Base-by-base conservation (phyloP, 2,113 vertebrate species). In the Ceyx margarethae region DNA sequence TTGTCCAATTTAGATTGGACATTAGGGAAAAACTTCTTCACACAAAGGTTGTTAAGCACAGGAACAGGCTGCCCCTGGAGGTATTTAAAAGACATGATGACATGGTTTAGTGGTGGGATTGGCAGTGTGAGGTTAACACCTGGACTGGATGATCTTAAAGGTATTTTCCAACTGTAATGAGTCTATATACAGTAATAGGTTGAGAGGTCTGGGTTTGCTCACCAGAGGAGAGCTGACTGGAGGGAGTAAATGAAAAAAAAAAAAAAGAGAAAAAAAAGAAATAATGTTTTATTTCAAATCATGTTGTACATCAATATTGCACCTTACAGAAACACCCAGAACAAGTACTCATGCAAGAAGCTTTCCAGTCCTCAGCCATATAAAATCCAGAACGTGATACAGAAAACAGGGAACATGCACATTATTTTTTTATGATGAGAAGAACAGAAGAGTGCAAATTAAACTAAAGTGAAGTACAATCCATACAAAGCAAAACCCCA, bases 271-370 rank as follows among this genome's bases (percentile, higher is more conserved):
- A 11, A 40, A 53, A 80, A 88, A 71, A 74, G 76, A 69, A 81
- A 75, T 5, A 57, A 48, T 13, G 4, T 29, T 95, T 94, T 89
- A 96, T 95, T 95, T 93, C 64, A 66, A 73, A 72, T 83, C 62
- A 48, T 76, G 46, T n/a, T 66, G 25, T 83, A 73, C 22, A 71
- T 78, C 51, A 68, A 33, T 62, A 78, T 50, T 73, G 50, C 29
- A 65, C 61, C 79, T 75, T 58, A 62, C 33, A 82, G 62, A 74
- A 90, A 81, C 51, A 82, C 16, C 46, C 9, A 37, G 29, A 90
- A 61, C 51, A 74, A 81, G 10, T 45, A 81, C 43, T 54, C 8
- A 3, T 28, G 11, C 17, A 73, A 81, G n/a, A 35, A 90, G 15
- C 57, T 66, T 77, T 66, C 33, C 0, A 0, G 20, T 62, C 51